phyloP scores from a whole-genome alignment of 2,797 vertebrate genomes.

The Sebastes umbrosus region DNA sequence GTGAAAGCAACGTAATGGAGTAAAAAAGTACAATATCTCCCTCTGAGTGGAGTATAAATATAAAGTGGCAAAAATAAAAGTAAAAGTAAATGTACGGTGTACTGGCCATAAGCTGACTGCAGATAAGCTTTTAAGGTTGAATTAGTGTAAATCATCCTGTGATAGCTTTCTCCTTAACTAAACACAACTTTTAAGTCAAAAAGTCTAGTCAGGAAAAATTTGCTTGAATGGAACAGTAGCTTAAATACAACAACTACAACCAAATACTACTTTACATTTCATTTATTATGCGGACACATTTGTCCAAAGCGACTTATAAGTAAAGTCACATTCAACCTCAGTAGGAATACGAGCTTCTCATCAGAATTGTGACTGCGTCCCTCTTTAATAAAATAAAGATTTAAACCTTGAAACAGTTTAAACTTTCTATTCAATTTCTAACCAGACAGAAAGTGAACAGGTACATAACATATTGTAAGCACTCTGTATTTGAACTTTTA shows the following conservation, averaged over 20 bases:
- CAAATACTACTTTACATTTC: background rate
- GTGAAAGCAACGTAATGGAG: background rate
- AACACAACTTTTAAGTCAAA: background rate
- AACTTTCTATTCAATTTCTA: background rate
- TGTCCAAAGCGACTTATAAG: background rate
- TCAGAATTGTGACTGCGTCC: background rate
- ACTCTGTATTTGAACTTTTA: background rate
- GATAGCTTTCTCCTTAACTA: background rate
- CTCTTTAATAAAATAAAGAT: background rate
- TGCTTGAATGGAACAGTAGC: background rate
- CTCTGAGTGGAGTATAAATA: background rate
- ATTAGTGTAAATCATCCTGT: background rate
- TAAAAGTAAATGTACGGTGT: background rate
- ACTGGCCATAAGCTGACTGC: too few relatives aligned
- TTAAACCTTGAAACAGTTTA: background rate
- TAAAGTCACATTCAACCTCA: background rate
- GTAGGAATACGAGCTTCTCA: background rate
- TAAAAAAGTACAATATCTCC: background rate
- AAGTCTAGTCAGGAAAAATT: background rate
- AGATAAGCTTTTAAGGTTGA: background rate
- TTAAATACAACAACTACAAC: too few relatives aligned
- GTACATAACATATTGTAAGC: background rate
- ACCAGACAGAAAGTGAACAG: background rate
- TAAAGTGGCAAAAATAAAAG: background rate
- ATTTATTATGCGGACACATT: background rate